Conservation (phyloP, 1,140 invertebrate species). For the Lepeophtheirus salmonis region DNA sequence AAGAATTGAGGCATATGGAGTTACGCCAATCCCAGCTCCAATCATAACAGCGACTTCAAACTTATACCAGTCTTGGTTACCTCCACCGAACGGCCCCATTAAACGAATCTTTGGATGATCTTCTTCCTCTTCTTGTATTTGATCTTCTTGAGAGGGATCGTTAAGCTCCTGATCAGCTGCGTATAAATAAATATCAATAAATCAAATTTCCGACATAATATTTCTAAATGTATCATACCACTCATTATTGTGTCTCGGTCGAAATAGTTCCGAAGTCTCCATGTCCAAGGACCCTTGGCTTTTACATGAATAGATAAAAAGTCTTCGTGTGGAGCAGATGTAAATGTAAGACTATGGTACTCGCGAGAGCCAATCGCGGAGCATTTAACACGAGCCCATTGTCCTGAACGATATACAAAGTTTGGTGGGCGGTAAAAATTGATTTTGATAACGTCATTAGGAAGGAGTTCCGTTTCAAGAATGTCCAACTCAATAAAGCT, state of each 20-base stretch:
- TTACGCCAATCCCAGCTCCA: slow-evolving; percentile 80
- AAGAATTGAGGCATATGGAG: slow-evolving; percentile 94
- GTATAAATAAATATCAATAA: no score
- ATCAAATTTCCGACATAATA: no score
- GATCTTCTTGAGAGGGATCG: no score
- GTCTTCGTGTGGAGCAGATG: slow-evolving; percentile 94
- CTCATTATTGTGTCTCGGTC: slow-evolving; percentile 81
- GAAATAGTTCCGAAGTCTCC: slow-evolving; percentile 91
- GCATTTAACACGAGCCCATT: slow-evolving; percentile 5
- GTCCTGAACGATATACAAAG: slow-evolving; percentile 11
- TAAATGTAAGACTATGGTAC: slow-evolving; percentile 93
- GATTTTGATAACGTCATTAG: slow-evolving; percentile 82
- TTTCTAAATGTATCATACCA: no score
- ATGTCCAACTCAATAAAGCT: slow-evolving; percentile 86
- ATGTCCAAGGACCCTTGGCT: slow-evolving; percentile 96
- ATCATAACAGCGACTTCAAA: slow-evolving; percentile 96
- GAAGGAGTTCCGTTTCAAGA: slow-evolving; percentile 83
- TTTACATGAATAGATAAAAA: slow-evolving; percentile 93
- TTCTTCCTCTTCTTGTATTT: no score
- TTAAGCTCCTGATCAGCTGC: no score
- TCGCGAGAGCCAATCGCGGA: slow-evolving; percentile 32
- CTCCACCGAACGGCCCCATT: slow-evolving; percentile 85
- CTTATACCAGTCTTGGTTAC: slow-evolving; percentile 98
- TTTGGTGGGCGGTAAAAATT: slow-evolving; percentile 46
- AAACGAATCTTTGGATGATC: not conserved